These are phyloP conservation scores for Cistogaster globosa DNA, from an alignment of 2,888 invertebrate genomes.

Conservation along the genomic window DNA sequence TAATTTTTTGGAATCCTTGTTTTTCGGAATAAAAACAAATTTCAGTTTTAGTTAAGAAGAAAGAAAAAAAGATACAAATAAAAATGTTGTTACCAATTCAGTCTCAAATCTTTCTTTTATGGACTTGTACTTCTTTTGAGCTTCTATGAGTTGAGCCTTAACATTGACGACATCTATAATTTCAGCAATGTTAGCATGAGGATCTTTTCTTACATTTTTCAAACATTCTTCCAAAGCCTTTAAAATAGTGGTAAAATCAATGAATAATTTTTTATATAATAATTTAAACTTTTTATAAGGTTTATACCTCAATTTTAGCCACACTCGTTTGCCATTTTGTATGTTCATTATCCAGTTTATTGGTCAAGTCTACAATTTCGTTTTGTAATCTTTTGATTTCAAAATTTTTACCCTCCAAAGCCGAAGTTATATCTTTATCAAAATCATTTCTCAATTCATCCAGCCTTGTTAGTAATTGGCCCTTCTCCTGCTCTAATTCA, in stretches of 20 bases:
- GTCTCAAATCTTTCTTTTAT: constrained; percentile 83
- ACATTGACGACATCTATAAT: constrained; percentile 85
- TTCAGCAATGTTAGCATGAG: constrained; percentile 83
- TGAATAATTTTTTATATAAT: not conserved
- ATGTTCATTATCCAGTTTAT: constrained; percentile 78
- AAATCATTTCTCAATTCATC: constrained; percentile 81
- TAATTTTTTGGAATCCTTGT: constrained; percentile 82
- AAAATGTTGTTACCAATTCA: constrained; percentile 78
- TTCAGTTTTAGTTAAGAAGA: not conserved
- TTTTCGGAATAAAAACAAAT: constrained; percentile 4
- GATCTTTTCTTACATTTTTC: constrained; percentile 82
- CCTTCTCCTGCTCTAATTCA: constrained; percentile 83
- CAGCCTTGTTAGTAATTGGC: constrained; percentile 78
- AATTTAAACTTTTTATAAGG: not conserved
- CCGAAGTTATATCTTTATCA: constrained; percentile 79
- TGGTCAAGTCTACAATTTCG: constrained; percentile 78
- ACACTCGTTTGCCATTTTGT: constrained; percentile 80
- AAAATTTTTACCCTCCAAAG: constrained; percentile 79
- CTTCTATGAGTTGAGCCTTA: constrained; percentile 85
- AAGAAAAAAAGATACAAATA: too few species aligned
- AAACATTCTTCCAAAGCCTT: constrained; percentile 84
- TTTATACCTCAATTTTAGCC: constrained; percentile 80
- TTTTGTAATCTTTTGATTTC: constrained; percentile 80
- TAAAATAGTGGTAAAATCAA: not conserved
- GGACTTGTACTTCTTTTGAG: constrained; percentile 84